These are phyloP conservation scores for Sesamia nonagrioides DNA, from an alignment of 1,140 invertebrate genomes.

Conservation along the genomic window DNA sequence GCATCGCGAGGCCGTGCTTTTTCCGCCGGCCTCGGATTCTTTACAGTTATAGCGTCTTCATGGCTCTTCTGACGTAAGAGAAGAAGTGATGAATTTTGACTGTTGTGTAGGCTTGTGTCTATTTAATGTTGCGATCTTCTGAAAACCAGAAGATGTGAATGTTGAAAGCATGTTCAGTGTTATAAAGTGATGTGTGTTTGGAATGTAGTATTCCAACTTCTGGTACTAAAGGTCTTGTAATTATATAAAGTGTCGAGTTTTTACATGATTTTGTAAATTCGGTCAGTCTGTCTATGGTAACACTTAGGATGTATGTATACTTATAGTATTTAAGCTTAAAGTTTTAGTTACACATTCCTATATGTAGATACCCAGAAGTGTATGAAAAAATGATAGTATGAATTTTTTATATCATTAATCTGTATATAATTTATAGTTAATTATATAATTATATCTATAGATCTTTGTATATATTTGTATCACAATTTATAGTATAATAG, in stretches of 20 bases:
- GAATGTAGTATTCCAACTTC: neutral
- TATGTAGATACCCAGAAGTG: neutral
- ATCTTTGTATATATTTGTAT: neutral
- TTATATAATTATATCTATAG: neutral
- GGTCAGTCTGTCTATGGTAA: neutral
- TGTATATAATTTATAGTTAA: neutral
- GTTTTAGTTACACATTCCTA: constrained; percentile 8
- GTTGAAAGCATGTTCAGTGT: neutral
- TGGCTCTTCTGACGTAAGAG: constrained; percentile 52
- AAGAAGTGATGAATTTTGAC: neutral
- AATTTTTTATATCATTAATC: neutral
- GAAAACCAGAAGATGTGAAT: neutral
- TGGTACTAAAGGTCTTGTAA: neutral
- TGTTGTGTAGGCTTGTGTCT: neutral
- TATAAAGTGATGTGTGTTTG: neutral
- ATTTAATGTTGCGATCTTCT: neutral
- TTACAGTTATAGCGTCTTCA: constrained; percentile 29
- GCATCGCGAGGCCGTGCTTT: constrained; percentile 80
- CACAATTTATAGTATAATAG: neutral
- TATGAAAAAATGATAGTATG: neutral
- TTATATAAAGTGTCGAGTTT: neutral
- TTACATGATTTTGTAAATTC: neutral
- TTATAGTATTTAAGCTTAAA: constrained; percentile 3
- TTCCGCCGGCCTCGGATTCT: constrained; percentile 69
- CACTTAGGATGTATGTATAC: neutral